Conservation (phyloP, 2,113 vertebrate species). For the Spizaetus ornatus region DNA sequence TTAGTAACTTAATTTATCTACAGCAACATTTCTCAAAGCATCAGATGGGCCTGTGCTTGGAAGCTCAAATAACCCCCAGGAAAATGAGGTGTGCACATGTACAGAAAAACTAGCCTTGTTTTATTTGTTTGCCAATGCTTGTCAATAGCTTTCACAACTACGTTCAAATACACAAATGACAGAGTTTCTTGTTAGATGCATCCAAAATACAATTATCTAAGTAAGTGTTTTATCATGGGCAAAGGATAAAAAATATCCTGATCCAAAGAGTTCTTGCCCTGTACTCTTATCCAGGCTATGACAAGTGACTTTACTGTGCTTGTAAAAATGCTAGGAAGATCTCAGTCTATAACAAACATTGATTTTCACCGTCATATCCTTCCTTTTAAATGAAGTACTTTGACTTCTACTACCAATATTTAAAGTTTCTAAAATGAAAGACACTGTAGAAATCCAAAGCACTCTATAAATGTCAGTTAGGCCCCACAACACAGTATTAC, state of each 20-base stretch:
- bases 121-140: not conserved
- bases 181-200: not conserved
- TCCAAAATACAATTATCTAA: not conserved
- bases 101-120: not conserved
- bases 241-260: not conserved
- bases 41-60: not conserved
- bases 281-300: not conserved
- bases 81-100: not conserved
- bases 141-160: not conserved
- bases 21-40: not conserved
- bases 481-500: not conserved
- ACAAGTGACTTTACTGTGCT: not conserved
- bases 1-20: not conserved
- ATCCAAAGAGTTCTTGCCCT: not conserved
- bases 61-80: not conserved
- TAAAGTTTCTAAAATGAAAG: not conserved
- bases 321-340: not conserved
- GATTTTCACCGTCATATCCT: not conserved
- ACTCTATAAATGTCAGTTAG: not conserved
- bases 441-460: not conserved
- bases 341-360: not conserved
- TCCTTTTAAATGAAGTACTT: not conserved
- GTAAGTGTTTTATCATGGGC: not conserved
- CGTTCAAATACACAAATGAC: not conserved
- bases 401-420: not conserved